Percentiles rank a stretch among this genome's conserved stretches.
Evolutionary conservation across 2,888 invertebrate genomes (phyloP).

Genomic region (Miltochrista miniata): DNA sequence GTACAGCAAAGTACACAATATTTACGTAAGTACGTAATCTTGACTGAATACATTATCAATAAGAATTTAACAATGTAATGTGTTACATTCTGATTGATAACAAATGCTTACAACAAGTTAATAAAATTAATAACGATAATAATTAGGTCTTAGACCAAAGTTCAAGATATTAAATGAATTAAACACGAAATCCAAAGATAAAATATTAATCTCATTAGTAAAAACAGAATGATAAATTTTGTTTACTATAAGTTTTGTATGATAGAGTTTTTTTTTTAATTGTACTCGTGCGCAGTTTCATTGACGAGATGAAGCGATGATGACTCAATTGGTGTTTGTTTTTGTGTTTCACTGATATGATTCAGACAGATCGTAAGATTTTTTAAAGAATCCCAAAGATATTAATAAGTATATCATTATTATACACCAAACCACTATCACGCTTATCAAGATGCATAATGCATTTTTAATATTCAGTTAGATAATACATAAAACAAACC

Average conservation of each 20-base stretch:
- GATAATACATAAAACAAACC: conserved; percentile 48
- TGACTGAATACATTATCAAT: too few relatives aligned
- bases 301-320: conserved; percentile 33
- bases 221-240: conserved; percentile 45
- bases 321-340: conserved; percentile 52
- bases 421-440: conserved; percentile 68
- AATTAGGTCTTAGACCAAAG: too few relatives aligned
- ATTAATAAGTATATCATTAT: conserved; percentile 14
- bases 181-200: conserved; percentile 18
- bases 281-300: conserved; percentile 34
- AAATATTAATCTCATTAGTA: conserved; percentile 22
- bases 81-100: too few relatives aligned
- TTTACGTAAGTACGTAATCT: too few relatives aligned
- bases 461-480: conserved; percentile 41
- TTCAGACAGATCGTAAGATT: conserved; percentile 5
- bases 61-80: too few relatives aligned
- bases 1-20: too few relatives aligned
- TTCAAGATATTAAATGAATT: conserved; percentile 16
- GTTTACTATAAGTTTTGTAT: conserved; percentile 42
- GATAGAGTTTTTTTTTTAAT: conserved; percentile 3
- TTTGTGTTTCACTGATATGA: conserved; percentile 26
- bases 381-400: conserved; percentile 5
- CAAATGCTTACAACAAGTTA: too few relatives aligned
- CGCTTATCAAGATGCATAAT: conserved; percentile 59
- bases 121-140: too few relatives aligned